These are phyloP conservation scores for Epiblema foenella DNA, from an alignment of 2,888 invertebrate genomes.

Conservation along the genomic window DNA sequence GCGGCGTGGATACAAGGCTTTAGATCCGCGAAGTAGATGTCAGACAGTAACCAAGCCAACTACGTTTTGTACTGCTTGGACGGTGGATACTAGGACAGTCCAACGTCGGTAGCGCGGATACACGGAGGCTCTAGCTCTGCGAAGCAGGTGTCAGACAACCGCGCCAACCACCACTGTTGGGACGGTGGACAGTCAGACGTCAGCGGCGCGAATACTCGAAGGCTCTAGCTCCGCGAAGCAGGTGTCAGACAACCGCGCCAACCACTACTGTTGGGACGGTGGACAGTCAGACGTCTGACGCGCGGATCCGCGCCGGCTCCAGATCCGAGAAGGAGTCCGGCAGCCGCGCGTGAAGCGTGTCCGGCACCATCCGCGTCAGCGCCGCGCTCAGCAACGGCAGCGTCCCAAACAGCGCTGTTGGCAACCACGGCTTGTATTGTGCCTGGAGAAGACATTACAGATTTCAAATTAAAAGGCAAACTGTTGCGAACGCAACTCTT, in stretches of 20 bases:
- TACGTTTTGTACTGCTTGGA: not conserved
- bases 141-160: not conserved
- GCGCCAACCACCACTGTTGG: not conserved
- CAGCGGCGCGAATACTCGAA: not conserved
- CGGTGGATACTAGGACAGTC: not conserved
- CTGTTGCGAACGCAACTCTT: too few relatives aligned
- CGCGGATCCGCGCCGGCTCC: constrained; percentile 48
- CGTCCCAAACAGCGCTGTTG: constrained; percentile 78
- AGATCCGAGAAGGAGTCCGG: constrained; percentile 86
- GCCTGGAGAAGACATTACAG: constrained; percentile 54
- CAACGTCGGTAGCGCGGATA: not conserved
- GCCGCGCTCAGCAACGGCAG: constrained; percentile 83
- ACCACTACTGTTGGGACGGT: not conserved
- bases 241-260: not conserved
- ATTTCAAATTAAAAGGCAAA: not conserved
- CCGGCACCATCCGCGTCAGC: constrained; percentile 84
- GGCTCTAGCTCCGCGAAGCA: not conserved
- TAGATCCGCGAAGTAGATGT: too few relatives aligned
- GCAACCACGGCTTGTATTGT: constrained; percentile 73
- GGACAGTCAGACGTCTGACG: constrained; percentile 40
- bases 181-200: not conserved
- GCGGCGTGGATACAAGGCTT: too few relatives aligned
- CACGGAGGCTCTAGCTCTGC: not conserved
- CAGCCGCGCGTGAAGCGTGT: constrained; percentile 85
- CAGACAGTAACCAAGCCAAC: too few relatives aligned